A percentile compares a stretch with the other conserved stretches of the same genome.
Evolutionary conservation across 2,113 vertebrate genomes (phyloP).

Genomic region (Oplegnathus fasciatus): DNA sequence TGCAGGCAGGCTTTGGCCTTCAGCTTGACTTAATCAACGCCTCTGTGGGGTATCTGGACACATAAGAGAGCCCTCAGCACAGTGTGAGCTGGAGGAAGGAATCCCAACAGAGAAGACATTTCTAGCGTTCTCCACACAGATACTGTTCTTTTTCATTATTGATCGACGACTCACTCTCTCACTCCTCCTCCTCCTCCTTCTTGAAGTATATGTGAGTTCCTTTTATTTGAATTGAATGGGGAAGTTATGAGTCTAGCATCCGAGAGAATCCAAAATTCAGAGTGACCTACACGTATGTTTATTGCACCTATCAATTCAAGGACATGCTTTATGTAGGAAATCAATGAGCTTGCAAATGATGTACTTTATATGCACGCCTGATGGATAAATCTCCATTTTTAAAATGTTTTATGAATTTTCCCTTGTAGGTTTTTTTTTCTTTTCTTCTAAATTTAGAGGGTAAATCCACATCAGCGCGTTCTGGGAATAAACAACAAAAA

Average conservation of each 20-base stretch:
- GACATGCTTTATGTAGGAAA: conserved; percentile 62
- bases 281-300: conserved; percentile 64
- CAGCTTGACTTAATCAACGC: conserved; percentile 81
- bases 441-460: conserved; percentile 41
- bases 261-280: conserved; percentile 34
- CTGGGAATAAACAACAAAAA: conserved; percentile 60
- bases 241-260: conserved; percentile 33
- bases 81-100: conserved; percentile 57
- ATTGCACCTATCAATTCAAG: conserved; percentile 70
- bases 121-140: conserved; percentile 47
- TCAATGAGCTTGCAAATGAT: conserved; percentile 72
- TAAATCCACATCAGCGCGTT: conserved; percentile 64
- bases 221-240: conserved; percentile 23
- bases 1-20: conserved; percentile 73
- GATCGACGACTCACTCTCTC: conserved; percentile 49
- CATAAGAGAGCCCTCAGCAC: conserved; percentile 69
- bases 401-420: conserved; percentile 65
- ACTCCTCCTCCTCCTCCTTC: conserved; percentile 1
- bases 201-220: background rate
- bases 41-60: conserved; percentile 76
- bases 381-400: conserved; percentile 72
- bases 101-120: conserved; percentile 67
- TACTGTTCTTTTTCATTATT: conserved; percentile 64
- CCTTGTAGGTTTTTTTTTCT: conserved; percentile 13
- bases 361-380: conserved; percentile 71